Percentiles rank a stretch among this genome's conserved stretches.
These are phyloP conservation scores for Neotoxoptera formosana DNA, from an alignment of 1,140 invertebrate genomes.

Conservation along the genomic window DNA sequence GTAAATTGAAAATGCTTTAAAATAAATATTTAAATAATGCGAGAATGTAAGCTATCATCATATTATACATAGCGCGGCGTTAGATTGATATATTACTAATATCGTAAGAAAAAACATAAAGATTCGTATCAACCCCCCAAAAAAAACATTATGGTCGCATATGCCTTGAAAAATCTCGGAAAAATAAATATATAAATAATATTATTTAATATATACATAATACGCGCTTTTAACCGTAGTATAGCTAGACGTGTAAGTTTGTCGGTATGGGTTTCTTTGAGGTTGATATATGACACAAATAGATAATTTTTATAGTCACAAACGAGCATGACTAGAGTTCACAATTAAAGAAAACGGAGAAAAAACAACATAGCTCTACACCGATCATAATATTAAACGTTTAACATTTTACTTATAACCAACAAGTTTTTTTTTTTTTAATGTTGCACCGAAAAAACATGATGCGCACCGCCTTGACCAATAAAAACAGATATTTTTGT, in stretches of 20 bases:
- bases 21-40: background rate
- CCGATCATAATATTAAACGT: conserved; percentile 48
- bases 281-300: conserved; percentile 55
- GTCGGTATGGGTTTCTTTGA: conserved; percentile 50
- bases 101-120: background rate
- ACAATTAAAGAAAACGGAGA: conserved; percentile 44
- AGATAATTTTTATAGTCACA: conserved; percentile 55
- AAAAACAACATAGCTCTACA: conserved; percentile 24
- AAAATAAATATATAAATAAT: background rate
- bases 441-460: conserved; percentile 44
- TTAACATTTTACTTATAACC: conserved; percentile 51
- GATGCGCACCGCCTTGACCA: conserved; percentile 35
- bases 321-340: conserved; percentile 54
- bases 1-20: background rate
- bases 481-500: conserved; percentile 54
- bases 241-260: conserved; percentile 21
- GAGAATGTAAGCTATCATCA: background rate
- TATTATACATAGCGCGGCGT: background rate
- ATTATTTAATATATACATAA: background rate
- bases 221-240: background rate
- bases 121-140: background rate
- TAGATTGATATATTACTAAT: background rate
- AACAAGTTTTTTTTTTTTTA: conserved; percentile 37
- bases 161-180: background rate
- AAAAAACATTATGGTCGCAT: background rate